phyloP scores from a whole-genome alignment of 2,113 vertebrate species.

The Urocolius indicus region DNA sequence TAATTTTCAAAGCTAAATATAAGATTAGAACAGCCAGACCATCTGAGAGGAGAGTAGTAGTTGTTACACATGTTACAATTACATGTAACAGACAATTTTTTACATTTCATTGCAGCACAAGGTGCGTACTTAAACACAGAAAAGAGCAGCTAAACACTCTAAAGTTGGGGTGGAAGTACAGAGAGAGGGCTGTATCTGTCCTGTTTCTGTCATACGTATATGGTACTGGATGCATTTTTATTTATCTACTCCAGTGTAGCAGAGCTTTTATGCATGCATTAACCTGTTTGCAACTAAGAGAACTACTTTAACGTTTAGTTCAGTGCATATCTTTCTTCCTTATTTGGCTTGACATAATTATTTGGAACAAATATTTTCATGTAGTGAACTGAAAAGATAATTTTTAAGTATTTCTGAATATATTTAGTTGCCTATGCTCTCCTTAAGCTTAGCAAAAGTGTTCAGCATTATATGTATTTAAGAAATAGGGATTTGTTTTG shows the following conservation, averaged over 20 bases:
- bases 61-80: background rate
- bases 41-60: background rate
- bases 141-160: background rate
- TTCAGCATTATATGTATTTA: background rate
- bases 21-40: background rate
- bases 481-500: background rate
- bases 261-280: background rate
- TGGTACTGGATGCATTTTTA: background rate
- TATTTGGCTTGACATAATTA: background rate
- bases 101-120: background rate
- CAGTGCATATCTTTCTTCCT: background rate
- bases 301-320: background rate
- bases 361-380: conserved; percentile 18
- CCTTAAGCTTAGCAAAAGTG: background rate
- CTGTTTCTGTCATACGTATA: background rate
- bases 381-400: background rate
- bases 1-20: background rate
- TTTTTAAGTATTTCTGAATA: background rate
- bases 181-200: background rate
- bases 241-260: background rate
- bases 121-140: background rate
- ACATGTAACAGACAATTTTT: background rate
- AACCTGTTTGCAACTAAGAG: background rate
- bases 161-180: background rate
- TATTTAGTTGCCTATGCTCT: background rate